Base-by-base conservation (phyloP, 2,113 vertebrate species). In the Austrofundulus limnaeus region DNA sequence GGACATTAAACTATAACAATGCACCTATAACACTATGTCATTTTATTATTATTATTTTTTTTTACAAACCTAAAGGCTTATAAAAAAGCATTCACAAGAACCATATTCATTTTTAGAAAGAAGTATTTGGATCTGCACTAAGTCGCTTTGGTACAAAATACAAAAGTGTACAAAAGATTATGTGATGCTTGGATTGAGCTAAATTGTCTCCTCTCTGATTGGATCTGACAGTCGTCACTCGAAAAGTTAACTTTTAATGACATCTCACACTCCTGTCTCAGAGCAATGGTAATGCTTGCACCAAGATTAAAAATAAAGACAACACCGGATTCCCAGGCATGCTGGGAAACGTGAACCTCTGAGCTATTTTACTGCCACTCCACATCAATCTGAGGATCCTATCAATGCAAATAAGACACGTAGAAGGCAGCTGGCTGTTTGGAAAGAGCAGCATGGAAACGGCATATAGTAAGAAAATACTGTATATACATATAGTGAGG, bases 191-290 rank as follows among this genome's bases (percentile, higher is more conserved):
- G 20, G 47, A 45, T 49, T 12, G 34, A 48, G 43, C 38, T 34
- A 4, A 42, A 23, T n/a, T 9, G 23, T 61, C 39, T 66, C 51
- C 47, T 15, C 20, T 61, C 47, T 70, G 66, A 78, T 66, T 15
- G 17, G 1, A 49, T 48, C 47, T 67, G 71, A 78, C 81, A 75
- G 73, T 46, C 54, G 58, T 67, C 31, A 55, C 12, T 82, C 64
- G 64, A 73, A 42, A 66, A 64, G 28, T 1, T 16, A 38, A 38
- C 55, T 51, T 60, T 52, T 23, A 23, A 7, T n/a, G n/a, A 58
- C 48, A 28, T 54, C 68, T 67, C 43, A 55, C 0, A 34, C 45
- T 70, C 39, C 13, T 53, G 11, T 49, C 70, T 66, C 0, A 0
- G 6, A 73, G 72, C 59, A 11, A 66, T 37, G 49, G 14, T 45